Evolutionary conservation across 2,888 invertebrate genomes (phyloP), one percentile per base, ranked within the genome.

Genomic region (Chaetogeoica ovagalla): DNA sequence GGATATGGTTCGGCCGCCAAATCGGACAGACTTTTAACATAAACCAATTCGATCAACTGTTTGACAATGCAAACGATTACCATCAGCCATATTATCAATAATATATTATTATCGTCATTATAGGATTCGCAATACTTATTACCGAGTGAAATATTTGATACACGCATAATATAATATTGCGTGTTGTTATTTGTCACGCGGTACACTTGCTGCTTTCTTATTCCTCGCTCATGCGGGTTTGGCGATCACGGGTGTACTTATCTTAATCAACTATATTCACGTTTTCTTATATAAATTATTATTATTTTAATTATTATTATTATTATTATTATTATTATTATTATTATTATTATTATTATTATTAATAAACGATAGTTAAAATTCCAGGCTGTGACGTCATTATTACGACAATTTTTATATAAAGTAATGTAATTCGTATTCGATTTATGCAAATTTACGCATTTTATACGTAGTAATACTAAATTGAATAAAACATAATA

Each of bases 1-100:
- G 87, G 5, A 87, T 17, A 85, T 88, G 63, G 85, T 87, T 84
- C 52, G 83, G 84, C 23, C 82, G 76, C 23, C 55, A 79, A 23
- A 23, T 79, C 9, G 17, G 2, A 13, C 23, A 37, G 11, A 9
- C n/a, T 2, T 23, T 65, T 39, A 30, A 7, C 43, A 1, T 9
- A 0, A 65, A 59, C 17, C 52, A n/a, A n/a, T 57, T 55, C 21
- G 55, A 79, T 2, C 39, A 5, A 66, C 57, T 43, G 15, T 48
- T 76, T 6, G 69, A 63, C 9, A 63, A 52, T n/a, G 57, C 39
- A 19, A 63, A 66, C 39, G n/a, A 65, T 17, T 39, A 65, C 65
- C 65, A 43, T 59, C 68, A 15, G 68, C 68, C 75, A 76, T 76
- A 76, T 76, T 66, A 66, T 59, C 43, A 66, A 23, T 75, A 70